These are phyloP conservation scores for Gambusia affinis DNA, from an alignment of 2,113 vertebrate species.

Conservation along the genomic window DNA sequence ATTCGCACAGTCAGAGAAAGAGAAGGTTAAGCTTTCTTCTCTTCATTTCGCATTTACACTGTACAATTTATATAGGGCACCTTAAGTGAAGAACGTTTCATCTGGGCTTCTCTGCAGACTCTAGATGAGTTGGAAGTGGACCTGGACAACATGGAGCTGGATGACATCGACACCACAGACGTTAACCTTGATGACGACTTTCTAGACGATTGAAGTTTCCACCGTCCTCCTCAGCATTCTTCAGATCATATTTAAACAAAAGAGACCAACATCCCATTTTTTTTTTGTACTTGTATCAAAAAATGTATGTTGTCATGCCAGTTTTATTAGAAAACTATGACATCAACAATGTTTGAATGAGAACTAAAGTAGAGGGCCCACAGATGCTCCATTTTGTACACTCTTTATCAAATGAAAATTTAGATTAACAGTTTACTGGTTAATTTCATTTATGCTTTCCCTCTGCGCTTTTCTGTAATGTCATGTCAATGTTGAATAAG, in stretches of 20 bases:
- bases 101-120: conserved; percentile 66
- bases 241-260: conserved; percentile 69
- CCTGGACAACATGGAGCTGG: conserved; percentile 95
- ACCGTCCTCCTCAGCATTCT: conserved; percentile 12
- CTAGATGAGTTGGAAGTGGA: conserved; percentile 94
- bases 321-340: conserved; percentile 30
- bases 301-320: conserved; percentile 50
- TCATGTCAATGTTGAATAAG: conserved; percentile 43
- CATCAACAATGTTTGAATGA: conserved; percentile 33
- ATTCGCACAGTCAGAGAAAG: conserved; percentile 48
- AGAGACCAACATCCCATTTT: conserved; percentile 70
- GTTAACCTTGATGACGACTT: conserved; percentile 98
- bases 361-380: conserved; percentile 18
- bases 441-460: conserved; percentile 35
- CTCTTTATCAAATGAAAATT: conserved; percentile 32
- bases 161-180: conserved; percentile 96
- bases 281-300: conserved; percentile 71
- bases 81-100: neutral
- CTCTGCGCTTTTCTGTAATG: conserved; percentile 52
- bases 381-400: conserved; percentile 59
- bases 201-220: conserved; percentile 67
- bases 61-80: neutral
- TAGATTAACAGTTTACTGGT: conserved; percentile 36
- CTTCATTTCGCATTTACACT: conserved; percentile 10
- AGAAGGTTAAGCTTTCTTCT: conserved; percentile 48